These are phyloP conservation scores for Helicoverpa zea DNA, from an alignment of 1,140 invertebrate species.

Conservation along the genomic window DNA sequence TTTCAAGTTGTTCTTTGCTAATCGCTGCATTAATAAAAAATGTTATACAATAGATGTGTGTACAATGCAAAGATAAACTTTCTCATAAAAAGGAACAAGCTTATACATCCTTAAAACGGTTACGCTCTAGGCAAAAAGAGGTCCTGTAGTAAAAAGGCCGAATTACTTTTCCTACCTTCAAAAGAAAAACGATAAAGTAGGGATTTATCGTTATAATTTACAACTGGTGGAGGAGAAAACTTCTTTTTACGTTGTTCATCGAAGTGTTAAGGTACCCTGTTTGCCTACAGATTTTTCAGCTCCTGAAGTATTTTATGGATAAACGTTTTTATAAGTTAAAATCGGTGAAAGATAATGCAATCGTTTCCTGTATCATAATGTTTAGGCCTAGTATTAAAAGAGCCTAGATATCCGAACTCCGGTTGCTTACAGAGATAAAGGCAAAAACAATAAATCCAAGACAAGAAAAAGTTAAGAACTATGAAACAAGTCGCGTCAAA, in stretches of 20 bases:
- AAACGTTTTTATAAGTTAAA: conserved; percentile 1
- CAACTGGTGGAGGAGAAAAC: conserved; percentile 11
- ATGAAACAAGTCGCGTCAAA: no score
- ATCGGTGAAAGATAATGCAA: no score
- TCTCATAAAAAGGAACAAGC: conserved; percentile 14
- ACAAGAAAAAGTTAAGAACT: no score
- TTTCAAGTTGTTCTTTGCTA: no score
- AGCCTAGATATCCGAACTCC: no score
- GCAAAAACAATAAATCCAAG: no score
- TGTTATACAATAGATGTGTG: background rate
- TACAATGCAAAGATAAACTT: background rate
- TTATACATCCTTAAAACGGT: conserved; percentile 20
- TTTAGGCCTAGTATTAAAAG: no score
- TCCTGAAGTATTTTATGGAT: conserved; percentile 6
- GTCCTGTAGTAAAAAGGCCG: conserved; percentile 2
- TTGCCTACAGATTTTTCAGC: background rate
- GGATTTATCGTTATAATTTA: conserved; percentile 41
- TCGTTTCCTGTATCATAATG: no score
- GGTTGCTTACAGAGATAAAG: no score
- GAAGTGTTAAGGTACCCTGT: conserved; percentile 19
- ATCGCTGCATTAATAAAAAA: background rate
- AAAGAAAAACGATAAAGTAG: conserved; percentile 40
- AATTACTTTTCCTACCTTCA: conserved; percentile 26
- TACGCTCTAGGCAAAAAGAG: conserved; percentile 7
- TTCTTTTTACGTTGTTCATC: conserved; percentile 29